Percentiles rank a stretch among this genome's conserved stretches.
phyloP scores from a whole-genome alignment of 2,888 invertebrate species.

The Electrophaes corylata region DNA sequence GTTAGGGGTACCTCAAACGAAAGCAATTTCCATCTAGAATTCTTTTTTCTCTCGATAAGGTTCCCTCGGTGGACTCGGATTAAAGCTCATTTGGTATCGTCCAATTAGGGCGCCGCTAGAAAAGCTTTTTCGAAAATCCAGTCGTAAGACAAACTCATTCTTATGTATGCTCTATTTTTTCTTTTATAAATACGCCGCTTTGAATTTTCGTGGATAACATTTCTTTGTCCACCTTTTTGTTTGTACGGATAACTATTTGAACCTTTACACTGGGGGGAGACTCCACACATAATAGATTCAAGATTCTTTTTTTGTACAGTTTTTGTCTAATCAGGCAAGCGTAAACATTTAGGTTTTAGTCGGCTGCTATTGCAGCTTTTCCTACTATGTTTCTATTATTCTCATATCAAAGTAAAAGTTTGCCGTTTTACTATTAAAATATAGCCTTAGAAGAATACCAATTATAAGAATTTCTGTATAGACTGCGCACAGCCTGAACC shows the following conservation, averaged over 20 bases:
- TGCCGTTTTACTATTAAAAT: too few species aligned
- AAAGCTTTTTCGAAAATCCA: slow-evolving; percentile 39
- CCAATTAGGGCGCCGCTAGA: slow-evolving; percentile 53
- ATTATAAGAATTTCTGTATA: too few species aligned
- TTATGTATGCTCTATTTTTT: not conserved
- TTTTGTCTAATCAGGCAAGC: not conserved
- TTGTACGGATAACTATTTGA: not conserved
- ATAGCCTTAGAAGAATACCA: too few species aligned
- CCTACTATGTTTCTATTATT: too few species aligned
- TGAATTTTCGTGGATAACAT: not conserved
- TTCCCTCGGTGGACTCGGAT: slow-evolving; percentile 52
- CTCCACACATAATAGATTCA: not conserved
- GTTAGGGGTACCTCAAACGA: slow-evolving; percentile 70
- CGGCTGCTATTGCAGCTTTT: too few species aligned
- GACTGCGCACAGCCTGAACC: too few species aligned
- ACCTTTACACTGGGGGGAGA: not conserved
- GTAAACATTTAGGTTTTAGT: too few species aligned
- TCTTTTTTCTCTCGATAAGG: slow-evolving; percentile 60
- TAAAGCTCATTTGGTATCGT: slow-evolving; percentile 59
- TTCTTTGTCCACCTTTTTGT: not conserved
- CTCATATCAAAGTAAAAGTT: too few species aligned
- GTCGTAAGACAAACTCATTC: slow-evolving; percentile 35
- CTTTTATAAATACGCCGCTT: slow-evolving; percentile 1
- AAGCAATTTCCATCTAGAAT: slow-evolving; percentile 71
- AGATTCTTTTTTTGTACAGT: not conserved